A percentile compares a stretch with the other conserved stretches of the same genome.
Conservation (phyloP, 2,888 invertebrate genomes). For the Melinaea menophilus region DNA sequence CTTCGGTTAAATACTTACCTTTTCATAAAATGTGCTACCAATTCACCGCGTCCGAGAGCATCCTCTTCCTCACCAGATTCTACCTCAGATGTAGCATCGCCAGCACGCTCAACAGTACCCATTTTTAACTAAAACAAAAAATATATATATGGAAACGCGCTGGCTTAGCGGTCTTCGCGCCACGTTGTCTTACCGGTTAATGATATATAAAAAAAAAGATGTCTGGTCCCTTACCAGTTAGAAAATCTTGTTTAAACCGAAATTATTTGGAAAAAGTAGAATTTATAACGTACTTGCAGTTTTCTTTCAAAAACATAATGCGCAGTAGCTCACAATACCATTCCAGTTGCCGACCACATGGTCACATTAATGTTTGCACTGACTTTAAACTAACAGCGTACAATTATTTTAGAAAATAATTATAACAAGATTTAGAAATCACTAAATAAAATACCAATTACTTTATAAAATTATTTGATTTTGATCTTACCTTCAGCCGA, state of each 20-base stretch:
- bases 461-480: slow-evolving; percentile 34
- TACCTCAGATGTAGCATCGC: slow-evolving; percentile 81
- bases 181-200: slow-evolving; percentile 54
- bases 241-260: slow-evolving; percentile 26
- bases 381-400: slow-evolving; percentile 3
- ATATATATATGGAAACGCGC: slow-evolving; percentile 16
- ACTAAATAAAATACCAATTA: slow-evolving; percentile 7
- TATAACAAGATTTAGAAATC: not conserved
- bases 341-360: slow-evolving; percentile 66
- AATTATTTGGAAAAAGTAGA: not conserved
- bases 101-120: slow-evolving; percentile 82
- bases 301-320: slow-evolving; percentile 62
- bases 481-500: slow-evolving; percentile 69
- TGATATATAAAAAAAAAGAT: slow-evolving; percentile 41
- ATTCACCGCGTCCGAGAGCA: slow-evolving; percentile 73
- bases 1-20: slow-evolving; percentile 45
- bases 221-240: slow-evolving; percentile 31
- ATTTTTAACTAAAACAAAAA: slow-evolving; percentile 70
- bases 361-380: slow-evolving; percentile 41
- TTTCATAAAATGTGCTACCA: slow-evolving; percentile 66
- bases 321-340: slow-evolving; percentile 64
- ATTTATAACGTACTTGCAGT: slow-evolving; percentile 30
- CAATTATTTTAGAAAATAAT: slow-evolving; percentile 3
- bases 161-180: slow-evolving; percentile 46
- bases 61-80: slow-evolving; percentile 83